These are phyloP conservation scores for Dioctria linearis DNA, from an alignment of 2,888 invertebrate species.

Conservation along the genomic window DNA sequence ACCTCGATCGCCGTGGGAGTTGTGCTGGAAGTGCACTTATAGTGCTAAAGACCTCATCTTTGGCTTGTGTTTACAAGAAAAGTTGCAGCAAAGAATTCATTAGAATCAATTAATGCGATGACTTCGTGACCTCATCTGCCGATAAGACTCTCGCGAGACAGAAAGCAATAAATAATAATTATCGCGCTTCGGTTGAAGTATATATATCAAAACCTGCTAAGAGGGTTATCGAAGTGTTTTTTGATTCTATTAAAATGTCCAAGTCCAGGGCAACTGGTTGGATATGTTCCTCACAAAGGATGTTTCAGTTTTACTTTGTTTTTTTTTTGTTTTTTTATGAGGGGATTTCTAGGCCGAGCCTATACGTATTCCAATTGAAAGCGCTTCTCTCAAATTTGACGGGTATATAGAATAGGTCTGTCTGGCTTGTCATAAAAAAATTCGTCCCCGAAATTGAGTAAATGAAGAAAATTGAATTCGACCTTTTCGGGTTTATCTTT, in stretches of 20 bases:
- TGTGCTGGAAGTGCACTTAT: constrained; percentile 18
- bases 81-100: constrained; percentile 54
- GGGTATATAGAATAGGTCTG: constrained; percentile 20
- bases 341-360: constrained; percentile 52
- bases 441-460: constrained; percentile 11
- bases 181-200: constrained; percentile 47
- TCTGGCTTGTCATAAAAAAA: constrained; percentile 37
- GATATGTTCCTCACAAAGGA: constrained; percentile 32
- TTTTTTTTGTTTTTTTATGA: constrained; percentile 31
- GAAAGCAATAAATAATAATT: constrained; percentile 57
- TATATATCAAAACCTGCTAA: constrained; percentile 47
- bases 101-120: constrained; percentile 59
- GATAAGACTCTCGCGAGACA: constrained; percentile 53
- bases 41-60: constrained; percentile 49
- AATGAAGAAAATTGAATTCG: constrained; percentile 51
- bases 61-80: constrained; percentile 44
- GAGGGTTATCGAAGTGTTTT: constrained; percentile 54
- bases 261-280: constrained; percentile 38
- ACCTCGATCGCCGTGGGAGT: background rate
- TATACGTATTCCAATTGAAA: constrained; percentile 52
- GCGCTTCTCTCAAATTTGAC: constrained; percentile 24
- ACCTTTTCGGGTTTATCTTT: constrained; percentile 41
- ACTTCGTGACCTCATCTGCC: constrained; percentile 54
- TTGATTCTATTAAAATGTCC: constrained; percentile 40
- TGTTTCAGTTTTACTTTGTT: constrained; percentile 25